These are phyloP conservation scores for Agelastica alni DNA, from an alignment of 2,888 invertebrate genomes.

Conservation along the genomic window DNA sequence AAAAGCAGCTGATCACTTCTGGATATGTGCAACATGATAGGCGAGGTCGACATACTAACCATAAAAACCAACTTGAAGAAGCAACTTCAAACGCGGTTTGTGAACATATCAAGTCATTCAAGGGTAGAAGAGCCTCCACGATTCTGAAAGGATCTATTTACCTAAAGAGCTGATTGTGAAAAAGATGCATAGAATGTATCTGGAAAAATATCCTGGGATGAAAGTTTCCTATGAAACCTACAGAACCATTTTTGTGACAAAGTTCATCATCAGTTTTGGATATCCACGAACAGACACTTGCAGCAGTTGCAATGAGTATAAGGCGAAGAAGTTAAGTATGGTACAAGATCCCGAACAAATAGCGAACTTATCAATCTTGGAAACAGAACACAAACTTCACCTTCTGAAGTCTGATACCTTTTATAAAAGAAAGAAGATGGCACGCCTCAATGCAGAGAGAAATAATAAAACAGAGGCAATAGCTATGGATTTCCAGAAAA, in stretches of 20 bases:
- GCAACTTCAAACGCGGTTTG: conserved; percentile 12
- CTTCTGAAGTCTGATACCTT: no score
- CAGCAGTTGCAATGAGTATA: conserved; percentile 17
- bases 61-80: conserved; percentile 18
- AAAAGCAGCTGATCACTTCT: neutral
- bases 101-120: neutral
- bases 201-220: conserved; percentile 12
- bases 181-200: conserved; percentile 20
- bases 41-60: neutral
- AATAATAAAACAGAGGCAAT: conserved; percentile 3
- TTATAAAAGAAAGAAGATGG: conserved; percentile 7
- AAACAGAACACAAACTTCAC: conserved; percentile 1
- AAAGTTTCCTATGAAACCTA: conserved; percentile 29
- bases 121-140: neutral
- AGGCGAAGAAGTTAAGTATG: no score
- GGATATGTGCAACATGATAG: neutral
- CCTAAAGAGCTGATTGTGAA: conserved; percentile 18
- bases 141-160: conserved; percentile 14
- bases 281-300: conserved; percentile 28
- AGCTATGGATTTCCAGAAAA: conserved; percentile 32
- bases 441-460: neutral
- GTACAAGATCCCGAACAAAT: neutral
- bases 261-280: conserved; percentile 31
- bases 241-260: conserved; percentile 22
- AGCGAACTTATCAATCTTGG: neutral